Evolutionary conservation across 2,888 invertebrate genomes (phyloP).

Genomic region (Scrobipalpa costella): DNA sequence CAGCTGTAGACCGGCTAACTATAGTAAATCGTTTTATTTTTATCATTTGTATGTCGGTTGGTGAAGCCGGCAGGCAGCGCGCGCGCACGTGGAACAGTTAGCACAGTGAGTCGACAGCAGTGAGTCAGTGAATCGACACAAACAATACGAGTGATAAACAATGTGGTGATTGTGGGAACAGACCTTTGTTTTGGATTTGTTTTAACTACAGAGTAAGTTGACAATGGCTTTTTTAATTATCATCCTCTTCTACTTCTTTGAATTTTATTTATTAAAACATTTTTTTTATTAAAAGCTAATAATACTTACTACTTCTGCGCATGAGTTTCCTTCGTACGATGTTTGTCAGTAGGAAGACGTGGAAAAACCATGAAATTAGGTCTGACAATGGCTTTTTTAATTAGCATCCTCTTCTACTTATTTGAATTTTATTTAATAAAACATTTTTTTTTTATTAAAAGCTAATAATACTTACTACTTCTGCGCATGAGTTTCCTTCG

Average conservation of each 20-base stretch:
- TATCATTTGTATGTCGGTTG: conserved; percentile 16
- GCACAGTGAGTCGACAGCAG: neutral
- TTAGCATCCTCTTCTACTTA: neutral
- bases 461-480: no score
- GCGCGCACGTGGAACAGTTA: neutral
- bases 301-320: no score
- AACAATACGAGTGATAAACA: conserved; percentile 3
- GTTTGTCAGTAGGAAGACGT: no score
- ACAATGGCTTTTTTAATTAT: neutral
- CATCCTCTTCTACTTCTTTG: neutral
- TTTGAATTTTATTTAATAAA: no score
- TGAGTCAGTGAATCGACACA: conserved; percentile 11
- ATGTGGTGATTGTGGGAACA: conserved; percentile 21
- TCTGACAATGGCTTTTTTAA: neutral
- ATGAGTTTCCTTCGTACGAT: no score
- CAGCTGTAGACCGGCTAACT: no score
- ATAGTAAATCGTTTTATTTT: conserved; percentile 8
- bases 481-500: no score
- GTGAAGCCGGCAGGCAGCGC: neutral
- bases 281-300: no score
- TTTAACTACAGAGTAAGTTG: neutral
- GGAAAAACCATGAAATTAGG: no score
- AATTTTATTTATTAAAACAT: no score
- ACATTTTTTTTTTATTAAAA: no score
- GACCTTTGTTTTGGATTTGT: conserved; percentile 6